Evolutionary conservation across 2,888 invertebrate species (phyloP).

Genomic region (Atrina japonica): DNA sequence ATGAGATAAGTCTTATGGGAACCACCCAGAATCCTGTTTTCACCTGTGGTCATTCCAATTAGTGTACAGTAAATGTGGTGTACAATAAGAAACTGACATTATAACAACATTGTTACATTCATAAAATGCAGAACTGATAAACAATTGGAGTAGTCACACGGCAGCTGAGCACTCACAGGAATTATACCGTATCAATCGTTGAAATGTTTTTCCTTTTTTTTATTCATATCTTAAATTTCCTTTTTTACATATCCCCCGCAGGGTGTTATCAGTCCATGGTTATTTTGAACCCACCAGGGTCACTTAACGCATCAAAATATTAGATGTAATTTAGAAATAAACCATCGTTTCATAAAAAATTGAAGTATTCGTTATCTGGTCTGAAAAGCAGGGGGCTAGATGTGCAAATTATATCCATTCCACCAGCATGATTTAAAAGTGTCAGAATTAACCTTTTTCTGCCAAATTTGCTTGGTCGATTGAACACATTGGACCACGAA

Average conservation of each 20-base stretch:
- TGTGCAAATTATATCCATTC: constrained; percentile 29
- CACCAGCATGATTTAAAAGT: constrained; percentile 16
- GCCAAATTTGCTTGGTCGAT: constrained; percentile 11
- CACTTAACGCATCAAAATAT: constrained; percentile 31
- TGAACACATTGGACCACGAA: constrained; percentile 1
- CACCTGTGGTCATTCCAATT: constrained; percentile 11
- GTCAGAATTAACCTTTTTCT: constrained; percentile 21
- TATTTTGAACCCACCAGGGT: constrained; percentile 16
- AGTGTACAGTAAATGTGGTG: neutral
- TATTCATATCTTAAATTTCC: constrained; percentile 34
- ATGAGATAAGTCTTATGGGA: neutral
- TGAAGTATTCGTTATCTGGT: constrained; percentile 32
- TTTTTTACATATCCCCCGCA: constrained; percentile 37
- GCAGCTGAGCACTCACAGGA: constrained; percentile 20
- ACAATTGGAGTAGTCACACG: neutral
- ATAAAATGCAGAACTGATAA: too few relatives aligned
- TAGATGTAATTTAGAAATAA: constrained; percentile 38
- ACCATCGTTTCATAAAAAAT: constrained; percentile 37
- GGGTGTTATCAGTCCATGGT: constrained; percentile 12
- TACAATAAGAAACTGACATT: too few relatives aligned
- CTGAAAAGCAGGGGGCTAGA: constrained; percentile 21
- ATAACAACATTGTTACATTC: too few relatives aligned
- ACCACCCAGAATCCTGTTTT: constrained; percentile 2
- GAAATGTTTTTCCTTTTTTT: constrained; percentile 19
- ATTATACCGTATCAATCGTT: constrained; percentile 1